Conservation (phyloP, 2,888 invertebrate genomes). For the Catocala nupta region DNA sequence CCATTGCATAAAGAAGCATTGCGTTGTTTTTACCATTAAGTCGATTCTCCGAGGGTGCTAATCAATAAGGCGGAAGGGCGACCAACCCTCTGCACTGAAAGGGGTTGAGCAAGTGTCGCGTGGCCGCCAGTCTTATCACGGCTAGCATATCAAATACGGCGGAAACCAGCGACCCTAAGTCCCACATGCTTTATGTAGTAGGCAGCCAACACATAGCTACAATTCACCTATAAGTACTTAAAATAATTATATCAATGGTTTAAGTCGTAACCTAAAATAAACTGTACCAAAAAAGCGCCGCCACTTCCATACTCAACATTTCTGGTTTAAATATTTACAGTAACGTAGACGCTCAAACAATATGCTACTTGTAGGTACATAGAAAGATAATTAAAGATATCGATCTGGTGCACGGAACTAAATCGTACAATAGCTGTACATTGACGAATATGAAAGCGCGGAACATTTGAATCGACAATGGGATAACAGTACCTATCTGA, state of each 20-base stretch:
- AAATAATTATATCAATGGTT: not conserved
- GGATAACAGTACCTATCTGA: conserved; percentile 79
- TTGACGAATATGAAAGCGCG: conserved; percentile 81
- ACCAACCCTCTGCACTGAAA: conserved; percentile 76
- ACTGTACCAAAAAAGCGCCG: no score
- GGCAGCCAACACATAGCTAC: conserved; percentile 39
- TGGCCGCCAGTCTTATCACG: conserved; percentile 79
- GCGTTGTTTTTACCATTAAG: conserved; percentile 71
- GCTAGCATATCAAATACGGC: conserved; percentile 82
- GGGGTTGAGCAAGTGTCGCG: conserved; percentile 85
- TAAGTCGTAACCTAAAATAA: not conserved
- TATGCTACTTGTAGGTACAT: conserved; percentile 13
- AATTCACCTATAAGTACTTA: conserved; percentile 13
- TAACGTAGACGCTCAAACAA: not conserved
- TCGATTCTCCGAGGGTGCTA: conserved; percentile 75
- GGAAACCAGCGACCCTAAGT: conserved; percentile 72
- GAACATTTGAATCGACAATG: conserved; percentile 82
- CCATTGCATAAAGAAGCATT: conserved; percentile 2
- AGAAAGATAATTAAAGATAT: conserved; percentile 40
- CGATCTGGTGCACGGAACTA: conserved; percentile 63
- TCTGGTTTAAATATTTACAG: not conserved
- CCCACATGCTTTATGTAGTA: conserved; percentile 52
- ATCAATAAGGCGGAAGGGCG: conserved; percentile 86
- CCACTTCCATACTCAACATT: no score
- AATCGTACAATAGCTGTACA: conserved; percentile 71